These are phyloP conservation scores for Aegithalos caudatus DNA, from an alignment of 2,113 vertebrate species.

Conservation along the genomic window DNA sequence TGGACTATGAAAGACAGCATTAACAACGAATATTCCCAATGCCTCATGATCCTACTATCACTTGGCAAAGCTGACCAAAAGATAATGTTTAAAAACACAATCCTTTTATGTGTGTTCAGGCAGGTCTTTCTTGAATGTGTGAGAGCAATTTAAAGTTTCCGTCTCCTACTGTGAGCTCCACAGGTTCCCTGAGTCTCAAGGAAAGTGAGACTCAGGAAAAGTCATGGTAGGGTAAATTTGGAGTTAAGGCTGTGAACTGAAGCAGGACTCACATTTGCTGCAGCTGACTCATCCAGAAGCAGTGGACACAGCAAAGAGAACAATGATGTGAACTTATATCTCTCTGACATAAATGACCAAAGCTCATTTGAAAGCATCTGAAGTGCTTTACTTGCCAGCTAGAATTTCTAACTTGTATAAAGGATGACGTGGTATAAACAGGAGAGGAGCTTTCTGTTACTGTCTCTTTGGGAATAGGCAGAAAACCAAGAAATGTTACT, in stretches of 20 bases:
- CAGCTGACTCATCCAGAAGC: not conserved
- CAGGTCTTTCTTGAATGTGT: not conserved
- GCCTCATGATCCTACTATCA: not conserved
- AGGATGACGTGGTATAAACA: not conserved
- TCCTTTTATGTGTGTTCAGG: fast-evolving
- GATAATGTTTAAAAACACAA: not conserved
- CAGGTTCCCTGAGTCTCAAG: not conserved
- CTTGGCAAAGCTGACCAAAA: not conserved
- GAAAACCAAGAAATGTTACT: not conserved
- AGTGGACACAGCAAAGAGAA: not conserved
- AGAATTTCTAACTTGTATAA: not conserved
- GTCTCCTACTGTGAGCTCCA: not conserved
- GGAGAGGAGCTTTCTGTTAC: not conserved
- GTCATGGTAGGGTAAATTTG: not conserved
- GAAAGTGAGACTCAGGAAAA: not conserved
- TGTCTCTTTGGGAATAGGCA: not conserved
- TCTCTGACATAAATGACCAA: not conserved
- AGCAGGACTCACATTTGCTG: not conserved
- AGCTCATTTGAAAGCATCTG: not conserved
- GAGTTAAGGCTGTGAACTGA: not conserved
- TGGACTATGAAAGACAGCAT: not conserved
- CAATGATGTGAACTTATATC: not conserved
- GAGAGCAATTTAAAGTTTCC: not conserved
- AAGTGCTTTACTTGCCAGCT: not conserved
- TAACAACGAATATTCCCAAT: not conserved